phyloP scores from a whole-genome alignment of 2,113 vertebrate genomes.

The Sapayoa aenigma region DNA sequence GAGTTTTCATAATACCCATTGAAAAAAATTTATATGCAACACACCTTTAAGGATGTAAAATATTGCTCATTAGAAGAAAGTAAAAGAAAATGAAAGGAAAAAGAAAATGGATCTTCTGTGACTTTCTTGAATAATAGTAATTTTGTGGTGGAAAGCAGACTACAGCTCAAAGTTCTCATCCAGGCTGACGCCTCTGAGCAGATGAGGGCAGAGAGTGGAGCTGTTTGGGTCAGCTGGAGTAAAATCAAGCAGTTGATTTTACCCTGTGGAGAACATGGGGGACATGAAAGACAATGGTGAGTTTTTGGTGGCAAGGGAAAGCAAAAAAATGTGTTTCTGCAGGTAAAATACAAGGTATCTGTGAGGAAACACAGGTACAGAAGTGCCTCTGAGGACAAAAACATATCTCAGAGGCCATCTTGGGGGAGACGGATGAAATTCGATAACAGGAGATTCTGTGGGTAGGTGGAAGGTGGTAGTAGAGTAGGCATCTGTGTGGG shows the following conservation, averaged over 20 bases:
- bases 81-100: neutral
- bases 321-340: neutral
- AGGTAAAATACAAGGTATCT: neutral
- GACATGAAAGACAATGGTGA: neutral
- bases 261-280: rapidly evolving
- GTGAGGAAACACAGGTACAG: neutral
- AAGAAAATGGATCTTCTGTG: neutral
- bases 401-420: neutral
- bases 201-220: neutral
- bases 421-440: neutral
- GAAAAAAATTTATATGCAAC: neutral
- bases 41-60: neutral
- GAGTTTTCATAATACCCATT: neutral
- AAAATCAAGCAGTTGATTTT: neutral
- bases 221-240: neutral
- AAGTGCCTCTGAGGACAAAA: neutral
- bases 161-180: neutral
- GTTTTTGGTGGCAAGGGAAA: neutral
- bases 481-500: neutral
- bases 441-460: neutral
- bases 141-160: neutral
- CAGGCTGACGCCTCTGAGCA: neutral
- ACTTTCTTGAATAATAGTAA: neutral
- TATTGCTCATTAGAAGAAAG: neutral
- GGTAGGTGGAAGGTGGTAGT: neutral